A percentile compares a stretch with the other conserved stretches of the same genome.
These are phyloP conservation scores for Lepas anatifera DNA, from an alignment of 2,888 invertebrate genomes.

Conservation along the genomic window DNA sequence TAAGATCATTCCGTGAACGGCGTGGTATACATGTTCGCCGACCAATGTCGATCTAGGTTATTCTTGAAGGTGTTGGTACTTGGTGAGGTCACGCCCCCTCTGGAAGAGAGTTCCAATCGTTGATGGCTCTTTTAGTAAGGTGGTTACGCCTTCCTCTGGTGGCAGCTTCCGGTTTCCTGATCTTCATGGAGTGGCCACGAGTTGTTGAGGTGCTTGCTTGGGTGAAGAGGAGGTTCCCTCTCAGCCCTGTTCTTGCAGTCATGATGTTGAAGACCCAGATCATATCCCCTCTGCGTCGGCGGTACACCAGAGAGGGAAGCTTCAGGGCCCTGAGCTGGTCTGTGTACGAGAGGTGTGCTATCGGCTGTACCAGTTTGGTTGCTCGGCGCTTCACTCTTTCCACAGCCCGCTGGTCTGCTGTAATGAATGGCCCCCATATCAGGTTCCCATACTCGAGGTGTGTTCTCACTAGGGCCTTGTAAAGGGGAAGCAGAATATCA, in stretches of 20 bases:
- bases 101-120: no score
- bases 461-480: neutral
- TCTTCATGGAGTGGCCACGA: neutral
- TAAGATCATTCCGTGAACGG: no score
- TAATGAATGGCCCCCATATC: neutral
- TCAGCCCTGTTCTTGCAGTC: neutral
- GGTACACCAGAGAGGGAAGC: neutral
- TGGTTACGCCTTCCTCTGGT: neutral
- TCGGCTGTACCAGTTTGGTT: neutral
- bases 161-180: neutral
- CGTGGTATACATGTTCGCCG: neutral
- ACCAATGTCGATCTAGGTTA: neutral
- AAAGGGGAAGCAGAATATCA: neutral
- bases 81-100: neutral
- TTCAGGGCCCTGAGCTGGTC: neutral
- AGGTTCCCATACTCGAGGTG: no score
- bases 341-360: neutral
- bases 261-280: neutral
- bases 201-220: neutral
- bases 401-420: neutral
- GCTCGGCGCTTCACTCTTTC: neutral
- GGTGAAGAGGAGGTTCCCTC: neutral
- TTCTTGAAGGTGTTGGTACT: neutral
- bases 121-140: neutral
- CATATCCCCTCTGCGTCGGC: neutral